A percentile compares a stretch with the other conserved stretches of the same genome.
These are phyloP conservation scores for Pelvicachromis taeniatus DNA, from an alignment of 2,113 vertebrate genomes.

Conservation along the genomic window DNA sequence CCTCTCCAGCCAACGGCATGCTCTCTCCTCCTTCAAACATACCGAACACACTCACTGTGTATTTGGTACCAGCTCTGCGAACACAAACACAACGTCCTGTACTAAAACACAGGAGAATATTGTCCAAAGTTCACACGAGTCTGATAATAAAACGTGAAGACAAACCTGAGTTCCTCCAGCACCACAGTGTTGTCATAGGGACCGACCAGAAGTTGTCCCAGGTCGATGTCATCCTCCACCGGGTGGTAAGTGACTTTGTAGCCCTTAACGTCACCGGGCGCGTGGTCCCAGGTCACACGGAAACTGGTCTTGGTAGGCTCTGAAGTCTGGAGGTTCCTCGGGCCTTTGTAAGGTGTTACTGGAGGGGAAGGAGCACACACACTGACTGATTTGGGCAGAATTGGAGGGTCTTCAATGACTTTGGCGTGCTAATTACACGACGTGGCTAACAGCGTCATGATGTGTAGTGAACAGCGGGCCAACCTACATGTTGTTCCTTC, in stretches of 20 bases:
- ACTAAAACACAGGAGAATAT: background rate
- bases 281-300: conserved; percentile 92
- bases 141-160: background rate
- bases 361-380: conserved; percentile 7
- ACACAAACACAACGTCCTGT: background rate
- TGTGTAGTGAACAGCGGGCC: background rate
- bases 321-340: conserved; percentile 92
- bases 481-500: conserved; percentile 91
- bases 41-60: conserved; percentile 91
- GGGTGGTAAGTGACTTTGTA: conserved; percentile 95
- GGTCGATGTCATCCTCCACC: conserved; percentile 74
- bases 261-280: conserved; percentile 87
- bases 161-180: conserved; percentile 92
- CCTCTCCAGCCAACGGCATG: conserved; percentile 89
- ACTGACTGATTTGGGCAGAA: rapidly evolving
- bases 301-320: conserved; percentile 93
- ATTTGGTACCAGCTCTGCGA: conserved; percentile 89
- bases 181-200: conserved; percentile 97
- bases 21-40: conserved; percentile 97
- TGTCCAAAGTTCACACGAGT: background rate
- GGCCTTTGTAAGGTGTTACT: conserved; percentile 90
- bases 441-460: background rate
- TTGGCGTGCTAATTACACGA: background rate
- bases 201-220: conserved; percentile 86
- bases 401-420: background rate